Conservation (phyloP, 2,113 vertebrate species). For the Prietella phreatophila region DNA sequence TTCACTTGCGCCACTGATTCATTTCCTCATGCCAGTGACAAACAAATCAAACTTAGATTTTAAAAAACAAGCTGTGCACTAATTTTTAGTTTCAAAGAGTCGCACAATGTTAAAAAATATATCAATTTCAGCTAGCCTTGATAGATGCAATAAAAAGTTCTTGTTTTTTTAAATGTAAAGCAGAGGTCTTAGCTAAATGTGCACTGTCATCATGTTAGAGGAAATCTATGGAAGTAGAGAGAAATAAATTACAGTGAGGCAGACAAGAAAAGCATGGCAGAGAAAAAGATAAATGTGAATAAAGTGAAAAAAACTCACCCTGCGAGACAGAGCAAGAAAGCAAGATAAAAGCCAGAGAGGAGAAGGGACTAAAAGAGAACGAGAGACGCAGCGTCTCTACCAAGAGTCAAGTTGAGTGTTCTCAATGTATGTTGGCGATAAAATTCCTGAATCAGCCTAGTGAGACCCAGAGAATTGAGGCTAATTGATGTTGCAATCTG, state of each 20-base stretch:
- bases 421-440: neutral
- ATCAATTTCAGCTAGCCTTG: neutral
- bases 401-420: neutral
- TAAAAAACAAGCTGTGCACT: neutral
- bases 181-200: neutral
- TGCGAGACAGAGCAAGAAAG: neutral
- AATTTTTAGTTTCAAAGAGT: neutral
- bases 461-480: neutral
- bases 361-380: neutral
- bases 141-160: neutral
- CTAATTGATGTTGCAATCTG: conserved; percentile 23
- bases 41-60: neutral
- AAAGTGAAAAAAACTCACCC: neutral
- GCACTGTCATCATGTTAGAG: neutral
- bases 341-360: neutral
- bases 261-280: neutral
- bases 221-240: neutral
- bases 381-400: neutral
- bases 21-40: neutral
- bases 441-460: conserved; percentile 7
- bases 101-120: neutral
- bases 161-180: neutral
- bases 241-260: neutral
- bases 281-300: neutral
- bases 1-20: neutral